Percentiles rank a stretch among this genome's conserved stretches.
Evolutionary conservation across 2,797 vertebrate species (phyloP).

Genomic region (Brachymystax lenok): DNA sequence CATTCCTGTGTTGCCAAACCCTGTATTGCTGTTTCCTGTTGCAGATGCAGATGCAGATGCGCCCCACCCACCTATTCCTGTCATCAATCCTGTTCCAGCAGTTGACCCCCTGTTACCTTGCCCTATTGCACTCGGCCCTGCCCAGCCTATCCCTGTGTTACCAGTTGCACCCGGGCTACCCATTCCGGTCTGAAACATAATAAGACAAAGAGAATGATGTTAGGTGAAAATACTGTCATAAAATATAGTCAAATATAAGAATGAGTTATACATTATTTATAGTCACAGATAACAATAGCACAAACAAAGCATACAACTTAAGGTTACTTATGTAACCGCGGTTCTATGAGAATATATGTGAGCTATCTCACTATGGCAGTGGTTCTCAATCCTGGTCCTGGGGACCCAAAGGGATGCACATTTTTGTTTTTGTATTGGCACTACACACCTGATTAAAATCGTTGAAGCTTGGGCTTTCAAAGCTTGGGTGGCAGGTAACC

Average conservation of each 20-base stretch:
- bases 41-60: not conserved
- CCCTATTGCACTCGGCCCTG: not conserved
- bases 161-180: not conserved
- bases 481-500: no score
- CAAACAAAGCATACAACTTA: not conserved
- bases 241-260: no score
- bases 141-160: not conserved
- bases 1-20: slow-evolving; percentile 15
- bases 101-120: slow-evolving; percentile 3
- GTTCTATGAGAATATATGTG: no score
- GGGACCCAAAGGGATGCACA: no score
- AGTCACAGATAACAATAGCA: not conserved
- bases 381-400: no score
- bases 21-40: slow-evolving; percentile 23
- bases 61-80: not conserved
- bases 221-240: no score
- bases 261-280: no score
- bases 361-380: no score
- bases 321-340: no score
- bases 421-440: no score
- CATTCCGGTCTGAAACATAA: not conserved
- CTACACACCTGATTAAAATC: no score
- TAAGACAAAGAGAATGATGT: not conserved
- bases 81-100: slow-evolving; percentile 35
- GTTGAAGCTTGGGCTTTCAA: no score